Conservation (phyloP, 2,888 invertebrate genomes). For the Encarsia formosa region DNA sequence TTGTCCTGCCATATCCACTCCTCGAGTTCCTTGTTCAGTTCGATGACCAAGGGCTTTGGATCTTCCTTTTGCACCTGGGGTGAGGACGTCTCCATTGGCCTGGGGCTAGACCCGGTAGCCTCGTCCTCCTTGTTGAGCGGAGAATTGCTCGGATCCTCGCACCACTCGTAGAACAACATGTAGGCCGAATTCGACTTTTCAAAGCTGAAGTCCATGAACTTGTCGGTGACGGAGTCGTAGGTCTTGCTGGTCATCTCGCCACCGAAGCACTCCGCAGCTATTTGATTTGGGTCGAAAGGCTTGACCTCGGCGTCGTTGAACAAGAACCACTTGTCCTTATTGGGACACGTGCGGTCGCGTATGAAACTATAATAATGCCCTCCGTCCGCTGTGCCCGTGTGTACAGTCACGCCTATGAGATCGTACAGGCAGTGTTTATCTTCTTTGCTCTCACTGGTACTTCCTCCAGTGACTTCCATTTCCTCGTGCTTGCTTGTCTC, state of each 20-base stretch:
- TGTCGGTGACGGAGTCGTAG: slow-evolving; percentile 93
- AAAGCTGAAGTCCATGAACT: slow-evolving; percentile 96
- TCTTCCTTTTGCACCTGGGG: slow-evolving; percentile 25
- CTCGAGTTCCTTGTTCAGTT: slow-evolving; percentile 74
- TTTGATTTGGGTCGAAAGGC: slow-evolving; percentile 90
- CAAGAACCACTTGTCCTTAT: slow-evolving; percentile 85
- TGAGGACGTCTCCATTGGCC: slow-evolving; percentile 28
- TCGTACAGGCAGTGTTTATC: slow-evolving; percentile 77
- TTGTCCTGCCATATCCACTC: slow-evolving; percentile 98
- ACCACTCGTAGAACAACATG: slow-evolving; percentile 93
- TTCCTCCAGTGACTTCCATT: slow-evolving; percentile 31
- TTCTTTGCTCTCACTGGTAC: slow-evolving; percentile 25
- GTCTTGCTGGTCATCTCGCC: slow-evolving; percentile 98
- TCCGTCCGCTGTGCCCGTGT: slow-evolving; percentile 96
- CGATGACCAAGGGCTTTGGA: slow-evolving; percentile 45
- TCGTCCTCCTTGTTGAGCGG: slow-evolving; percentile 38
- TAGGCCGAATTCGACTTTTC: slow-evolving; percentile 97
- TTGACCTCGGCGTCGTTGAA: slow-evolving; percentile 94
- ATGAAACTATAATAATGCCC: slow-evolving; percentile 97
- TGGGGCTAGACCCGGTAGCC: slow-evolving; percentile 13
- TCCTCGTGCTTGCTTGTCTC: slow-evolving; percentile 47
- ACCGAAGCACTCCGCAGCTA: slow-evolving; percentile 93
- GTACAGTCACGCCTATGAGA: slow-evolving; percentile 90
- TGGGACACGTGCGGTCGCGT: slow-evolving; percentile 68
- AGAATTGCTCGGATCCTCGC: slow-evolving; percentile 47